These are phyloP conservation scores for Laticauda laticaudata DNA, from an alignment of 2,113 vertebrate species.

Conservation along the genomic window DNA sequence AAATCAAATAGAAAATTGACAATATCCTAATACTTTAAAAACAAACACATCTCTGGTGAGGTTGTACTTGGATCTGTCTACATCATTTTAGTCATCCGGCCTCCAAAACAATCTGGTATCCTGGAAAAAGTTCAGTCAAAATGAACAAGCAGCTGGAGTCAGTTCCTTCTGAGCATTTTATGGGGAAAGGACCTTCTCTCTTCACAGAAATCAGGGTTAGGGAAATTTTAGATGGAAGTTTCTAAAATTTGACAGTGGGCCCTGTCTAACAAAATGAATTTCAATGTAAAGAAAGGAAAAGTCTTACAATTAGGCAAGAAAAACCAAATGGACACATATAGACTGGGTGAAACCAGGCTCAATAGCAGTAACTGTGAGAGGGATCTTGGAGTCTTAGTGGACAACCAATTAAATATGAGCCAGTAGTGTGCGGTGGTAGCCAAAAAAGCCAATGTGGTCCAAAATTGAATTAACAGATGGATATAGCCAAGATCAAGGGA, in stretches of 20 bases:
- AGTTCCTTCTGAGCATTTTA: neutral
- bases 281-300: neutral
- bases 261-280: no score
- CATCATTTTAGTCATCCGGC: neutral
- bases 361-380: no score
- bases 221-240: no score
- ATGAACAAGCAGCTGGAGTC: neutral
- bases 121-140: neutral
- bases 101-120: neutral
- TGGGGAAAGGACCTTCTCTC: neutral
- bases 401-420: no score
- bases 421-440: no score
- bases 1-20: neutral
- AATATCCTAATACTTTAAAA: neutral
- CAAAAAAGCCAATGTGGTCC: no score
- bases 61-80: neutral
- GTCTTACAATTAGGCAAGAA: no score
- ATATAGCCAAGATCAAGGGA: no score
- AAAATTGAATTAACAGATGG: no score
- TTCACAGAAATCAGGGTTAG: neutral
- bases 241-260: neutral
- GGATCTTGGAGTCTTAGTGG: no score
- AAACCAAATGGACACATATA: no score
- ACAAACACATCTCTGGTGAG: neutral
- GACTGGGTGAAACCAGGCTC: no score